Base-by-base conservation (phyloP, 1,140 invertebrate genomes). In the Drosophila orosa region DNA sequence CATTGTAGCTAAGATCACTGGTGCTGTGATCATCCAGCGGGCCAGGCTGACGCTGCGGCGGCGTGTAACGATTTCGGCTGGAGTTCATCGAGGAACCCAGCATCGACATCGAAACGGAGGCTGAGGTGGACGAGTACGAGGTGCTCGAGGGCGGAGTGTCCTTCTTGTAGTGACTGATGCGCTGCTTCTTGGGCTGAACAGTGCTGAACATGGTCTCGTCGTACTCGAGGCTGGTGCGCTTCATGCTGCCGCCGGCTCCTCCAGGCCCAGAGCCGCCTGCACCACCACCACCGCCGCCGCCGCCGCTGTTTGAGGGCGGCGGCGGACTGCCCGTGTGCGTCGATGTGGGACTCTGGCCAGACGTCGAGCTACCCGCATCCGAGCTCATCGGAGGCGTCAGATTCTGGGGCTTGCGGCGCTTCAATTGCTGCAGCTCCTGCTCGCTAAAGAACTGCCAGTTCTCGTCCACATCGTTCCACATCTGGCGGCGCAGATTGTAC, bases 381-480 rank as follows among this genome's bases (percentile, higher is more conserved):
- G 96, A 96, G 79, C 96, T 97, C 48, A 96, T 95, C 9, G 96
- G 97, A 45, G 97, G 96, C 13, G 96, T 97, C 83, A 97, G 93
- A 92, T 97, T 97, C 92, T 97, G 96, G 75, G 97, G 96, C 93
- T 97, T 97, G 80, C 96, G 95, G 83, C 96, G 95, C 94, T 97
- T 98, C 72, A 98, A 93, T 86, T 96, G 95, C 85, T 97, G 95
- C 91, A 94, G 94, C 90, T 99, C 98, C 82, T 97, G 95, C 68
- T 98, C 97, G 31, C 95, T 95, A 89, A 98, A 99, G 93, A 96
- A 98, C 39, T 97, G 96, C 98, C 98, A 99, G 90, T 98, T 97
- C 85, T 97, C 96, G 80, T 96, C 95, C 48, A 99, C 97, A 90
- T 98, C 97, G 91, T 97, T 97, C 97, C 97, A 98, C 69, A 97